Evolutionary conservation across 2,888 invertebrate genomes (phyloP), one percentile per base, ranked within the genome.

Genomic region (Muscina levida): DNA sequence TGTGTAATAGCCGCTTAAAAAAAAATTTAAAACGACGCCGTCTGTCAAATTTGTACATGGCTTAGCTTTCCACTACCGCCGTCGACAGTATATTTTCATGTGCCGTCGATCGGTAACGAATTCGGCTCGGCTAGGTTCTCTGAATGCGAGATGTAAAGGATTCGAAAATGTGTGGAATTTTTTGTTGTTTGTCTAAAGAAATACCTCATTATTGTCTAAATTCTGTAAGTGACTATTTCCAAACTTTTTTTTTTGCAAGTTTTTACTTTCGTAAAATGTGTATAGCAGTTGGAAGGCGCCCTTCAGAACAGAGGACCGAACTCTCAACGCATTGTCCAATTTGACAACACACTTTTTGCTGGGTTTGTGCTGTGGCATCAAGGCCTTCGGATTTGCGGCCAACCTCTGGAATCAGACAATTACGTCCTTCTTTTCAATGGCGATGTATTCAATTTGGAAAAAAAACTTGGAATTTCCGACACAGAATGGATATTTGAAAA

Each of bases 391-490:
- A 86, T 94, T 1, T 92, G 92, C 1, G 84, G 86, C 37, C 98
- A 98, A 88, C 98, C 98, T 0, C 70, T 92, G 26, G 92, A 93
- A 87, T 89, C 90, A 10, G 88, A 92, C 44, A 91, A 92, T 24
- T 94, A 95, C 82, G 88, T 95, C 71, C 91, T 98, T 72, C 89
- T 97, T 22, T 97, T 95, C 92, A 98, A 98, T 92, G 98, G 98
- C 31, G 98, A 98, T 91, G 93, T 97, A 83, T 98, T 95, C 91
- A 93, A 91, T 46, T 82, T 92, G 84, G 72, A 77, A 24, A 24
- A 59, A 1, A 5, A 67, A 8, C 83, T 67, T 44, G 79, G 85
- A 65, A 86, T 84, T 6, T 91, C 93, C 81, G 94, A 94, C 85
- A 93, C 94, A 0, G 85, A 89, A 83, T 87, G 91, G 82, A 90